Conservation (phyloP, 2,888 invertebrate species). For the Tetragonisca angustula region DNA sequence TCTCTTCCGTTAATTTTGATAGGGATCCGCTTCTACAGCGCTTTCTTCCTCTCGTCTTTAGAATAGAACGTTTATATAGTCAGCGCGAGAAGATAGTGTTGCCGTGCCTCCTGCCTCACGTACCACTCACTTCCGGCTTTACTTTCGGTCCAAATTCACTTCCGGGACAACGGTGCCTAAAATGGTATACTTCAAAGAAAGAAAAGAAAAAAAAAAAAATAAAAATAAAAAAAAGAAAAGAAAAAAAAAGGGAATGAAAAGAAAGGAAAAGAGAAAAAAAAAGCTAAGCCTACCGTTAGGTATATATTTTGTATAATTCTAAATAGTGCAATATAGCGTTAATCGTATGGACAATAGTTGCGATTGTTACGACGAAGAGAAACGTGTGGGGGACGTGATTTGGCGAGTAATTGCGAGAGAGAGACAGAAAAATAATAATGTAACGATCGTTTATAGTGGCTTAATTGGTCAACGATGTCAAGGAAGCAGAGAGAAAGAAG, state of each 20-base stretch:
- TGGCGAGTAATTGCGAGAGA: not conserved
- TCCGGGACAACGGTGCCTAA: slow-evolving; percentile 63
- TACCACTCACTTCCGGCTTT: slow-evolving; percentile 52
- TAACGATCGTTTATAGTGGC: slow-evolving; percentile 17
- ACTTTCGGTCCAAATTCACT: slow-evolving; percentile 57
- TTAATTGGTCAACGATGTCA: slow-evolving; percentile 19
- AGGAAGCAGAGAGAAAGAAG: not conserved
- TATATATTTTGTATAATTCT: slow-evolving; percentile 71
- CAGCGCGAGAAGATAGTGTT: slow-evolving; percentile 48
- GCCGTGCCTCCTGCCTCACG: slow-evolving; percentile 74
- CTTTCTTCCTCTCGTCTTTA: slow-evolving; percentile 64
- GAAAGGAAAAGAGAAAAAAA: not conserved
- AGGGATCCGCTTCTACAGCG: slow-evolving; percentile 66
- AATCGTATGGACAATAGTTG: slow-evolving; percentile 65
- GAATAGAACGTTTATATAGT: slow-evolving; percentile 58
- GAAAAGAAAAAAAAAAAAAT: not conserved
- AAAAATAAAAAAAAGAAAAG: no score
- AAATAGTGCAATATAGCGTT: slow-evolving; percentile 67
- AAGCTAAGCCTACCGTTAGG: slow-evolving; percentile 66
- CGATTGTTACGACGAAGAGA: slow-evolving; percentile 29
- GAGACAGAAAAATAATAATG: slow-evolving; percentile 13
- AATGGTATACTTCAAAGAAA: slow-evolving; percentile 53
- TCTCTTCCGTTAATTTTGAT: slow-evolving; percentile 58
- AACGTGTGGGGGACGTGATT: not conserved
- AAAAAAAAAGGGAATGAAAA: slow-evolving; percentile 29